Conservation (phyloP, 1,140 invertebrate genomes). For the Ips nitidus region DNA sequence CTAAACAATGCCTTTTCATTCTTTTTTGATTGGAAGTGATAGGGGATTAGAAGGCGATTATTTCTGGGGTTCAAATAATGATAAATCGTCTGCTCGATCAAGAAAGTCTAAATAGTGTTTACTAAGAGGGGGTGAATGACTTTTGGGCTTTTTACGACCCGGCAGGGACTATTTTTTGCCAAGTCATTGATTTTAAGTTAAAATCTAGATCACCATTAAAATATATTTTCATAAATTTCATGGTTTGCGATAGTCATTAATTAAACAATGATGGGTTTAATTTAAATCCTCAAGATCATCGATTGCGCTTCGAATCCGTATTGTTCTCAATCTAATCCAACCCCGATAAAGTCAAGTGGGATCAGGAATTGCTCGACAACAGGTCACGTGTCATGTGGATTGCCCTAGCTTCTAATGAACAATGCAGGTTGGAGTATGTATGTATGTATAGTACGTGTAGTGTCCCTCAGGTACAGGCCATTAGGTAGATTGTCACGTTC, state of each 20-base stretch:
- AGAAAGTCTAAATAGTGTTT: background rate
- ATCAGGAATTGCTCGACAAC: background rate
- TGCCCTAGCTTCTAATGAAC: slow-evolving; percentile 5
- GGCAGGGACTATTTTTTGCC: background rate
- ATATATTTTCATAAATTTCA: too few species aligned
- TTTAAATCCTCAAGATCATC: too few species aligned
- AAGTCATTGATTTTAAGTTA: slow-evolving; percentile 1
- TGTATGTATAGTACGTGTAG: slow-evolving; percentile 7
- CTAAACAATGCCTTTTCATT: background rate
- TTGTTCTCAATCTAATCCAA: slow-evolving; percentile 5
- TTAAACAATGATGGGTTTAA: too few species aligned
- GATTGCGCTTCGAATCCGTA: background rate
- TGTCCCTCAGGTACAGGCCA: slow-evolving; percentile 4
- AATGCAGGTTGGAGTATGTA: slow-evolving; percentile 5
- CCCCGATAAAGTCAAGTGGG: slow-evolving; percentile 7
- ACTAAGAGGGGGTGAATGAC: background rate
- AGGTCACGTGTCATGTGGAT: slow-evolving; percentile 11
- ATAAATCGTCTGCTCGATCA: background rate
- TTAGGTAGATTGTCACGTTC: slow-evolving; percentile 6
- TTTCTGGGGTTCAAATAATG: background rate
- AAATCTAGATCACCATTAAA: too few species aligned
- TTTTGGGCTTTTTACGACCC: background rate
- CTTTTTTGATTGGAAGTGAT: background rate
- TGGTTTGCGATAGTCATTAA: too few species aligned
- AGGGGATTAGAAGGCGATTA: background rate